A percentile compares a stretch with the other conserved stretches of the same genome.
These are phyloP conservation scores for Sepiola atlantica DNA, from an alignment of 2,888 invertebrate species.

Conservation along the genomic window DNA sequence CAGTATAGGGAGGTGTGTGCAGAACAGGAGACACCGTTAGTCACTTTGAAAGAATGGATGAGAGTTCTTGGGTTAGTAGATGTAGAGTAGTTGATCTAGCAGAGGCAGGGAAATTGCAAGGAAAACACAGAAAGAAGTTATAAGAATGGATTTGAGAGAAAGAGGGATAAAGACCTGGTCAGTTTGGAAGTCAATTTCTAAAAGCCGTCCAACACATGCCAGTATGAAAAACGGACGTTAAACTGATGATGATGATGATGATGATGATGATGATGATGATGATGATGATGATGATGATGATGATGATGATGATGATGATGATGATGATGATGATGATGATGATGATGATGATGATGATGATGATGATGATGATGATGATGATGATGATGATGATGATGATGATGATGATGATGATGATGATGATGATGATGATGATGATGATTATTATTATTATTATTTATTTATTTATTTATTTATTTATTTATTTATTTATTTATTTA, in stretches of 20 bases:
- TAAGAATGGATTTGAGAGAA: neutral
- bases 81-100: no score
- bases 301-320: neutral
- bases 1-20: neutral
- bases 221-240: no score
- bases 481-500: no score
- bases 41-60: neutral
- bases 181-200: no score
- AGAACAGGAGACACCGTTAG: neutral
- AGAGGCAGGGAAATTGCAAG: no score
- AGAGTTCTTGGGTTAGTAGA: neutral
- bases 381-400: neutral
- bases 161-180: neutral
- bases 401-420: neutral
- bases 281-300: neutral
- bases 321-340: neutral
- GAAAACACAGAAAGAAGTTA: neutral
- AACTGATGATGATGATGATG: conserved; percentile 12
- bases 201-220: no score
- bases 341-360: neutral
- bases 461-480: no score
- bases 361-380: neutral
- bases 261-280: neutral
- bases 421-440: no score
- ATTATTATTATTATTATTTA: no score